phyloP scores from a whole-genome alignment of 1,140 invertebrate species.

The Diorhabda elongata region DNA sequence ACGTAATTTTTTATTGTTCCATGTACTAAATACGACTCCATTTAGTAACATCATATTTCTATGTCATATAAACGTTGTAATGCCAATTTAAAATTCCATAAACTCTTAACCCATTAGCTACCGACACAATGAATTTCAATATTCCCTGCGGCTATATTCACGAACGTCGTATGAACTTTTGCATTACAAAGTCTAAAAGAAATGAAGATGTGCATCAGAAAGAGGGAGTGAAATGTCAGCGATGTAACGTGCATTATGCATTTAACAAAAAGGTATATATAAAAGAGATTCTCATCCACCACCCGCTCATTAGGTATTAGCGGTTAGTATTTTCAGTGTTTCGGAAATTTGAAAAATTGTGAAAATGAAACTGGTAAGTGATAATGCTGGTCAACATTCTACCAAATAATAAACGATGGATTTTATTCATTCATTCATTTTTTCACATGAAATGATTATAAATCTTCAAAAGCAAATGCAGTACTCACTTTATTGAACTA shows the following conservation, averaged over 20 bases:
- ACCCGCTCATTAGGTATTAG: neutral
- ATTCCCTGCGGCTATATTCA: neutral
- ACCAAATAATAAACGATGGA: too few relatives aligned
- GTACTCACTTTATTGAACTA: too few relatives aligned
- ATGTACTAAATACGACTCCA: too few relatives aligned
- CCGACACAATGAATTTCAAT: neutral
- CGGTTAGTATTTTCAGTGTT: neutral
- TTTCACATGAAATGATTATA: too few relatives aligned
- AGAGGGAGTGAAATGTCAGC: neutral
- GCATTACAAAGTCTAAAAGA: neutral
- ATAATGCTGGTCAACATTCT: neutral
- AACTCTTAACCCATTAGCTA: neutral
- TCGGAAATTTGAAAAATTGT: neutral
- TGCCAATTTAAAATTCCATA: too few relatives aligned
- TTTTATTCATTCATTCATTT: too few relatives aligned
- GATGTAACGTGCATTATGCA: neutral
- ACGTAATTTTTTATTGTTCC: too few relatives aligned
- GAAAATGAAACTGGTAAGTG: neutral
- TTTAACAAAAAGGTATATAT: neutral
- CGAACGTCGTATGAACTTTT: conserved; percentile 2
- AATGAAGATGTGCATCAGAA: conserved; percentile 1
- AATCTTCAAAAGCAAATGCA: too few relatives aligned
- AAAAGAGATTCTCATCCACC: neutral
- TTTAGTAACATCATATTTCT: too few relatives aligned
- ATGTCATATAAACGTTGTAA: too few relatives aligned